Percentiles rank a stretch among this genome's conserved stretches.
Evolutionary conservation across 2,797 vertebrate species (phyloP).

Genomic region (Champsocephalus gunnari): DNA sequence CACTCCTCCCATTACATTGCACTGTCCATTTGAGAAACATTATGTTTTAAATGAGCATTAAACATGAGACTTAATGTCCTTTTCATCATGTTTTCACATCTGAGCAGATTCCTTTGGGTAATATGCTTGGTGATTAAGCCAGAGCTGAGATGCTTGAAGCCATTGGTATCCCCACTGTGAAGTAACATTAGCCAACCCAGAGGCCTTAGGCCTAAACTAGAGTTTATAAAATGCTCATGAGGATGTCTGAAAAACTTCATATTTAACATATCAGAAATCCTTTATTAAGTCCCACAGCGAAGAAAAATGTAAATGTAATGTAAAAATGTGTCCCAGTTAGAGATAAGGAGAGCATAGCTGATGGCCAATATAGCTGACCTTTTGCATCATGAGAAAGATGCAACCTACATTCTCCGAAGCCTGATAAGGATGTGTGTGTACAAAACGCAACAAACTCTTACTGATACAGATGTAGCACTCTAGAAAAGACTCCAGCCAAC

Average conservation of each 20-base stretch:
- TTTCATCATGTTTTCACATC: conserved; percentile 57
- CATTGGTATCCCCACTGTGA: conserved; percentile 65
- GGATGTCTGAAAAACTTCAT: background rate
- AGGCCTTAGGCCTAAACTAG: conserved; percentile 54
- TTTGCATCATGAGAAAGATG: background rate
- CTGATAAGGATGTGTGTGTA: no score
- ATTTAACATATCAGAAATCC: background rate
- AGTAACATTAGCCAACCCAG: conserved; percentile 67
- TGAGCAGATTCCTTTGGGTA: conserved; percentile 57
- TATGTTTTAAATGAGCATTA: conserved; percentile 64
- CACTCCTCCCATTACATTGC: conserved; percentile 21
- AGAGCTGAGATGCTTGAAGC: conserved; percentile 51
- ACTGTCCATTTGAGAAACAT: conserved; percentile 49
- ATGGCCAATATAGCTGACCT: background rate
- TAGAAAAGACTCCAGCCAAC: no score
- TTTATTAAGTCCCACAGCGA: no score
- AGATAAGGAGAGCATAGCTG: background rate
- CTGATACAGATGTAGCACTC: no score
- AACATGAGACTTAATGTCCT: conserved; percentile 65
- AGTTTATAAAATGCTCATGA: conserved; percentile 27
- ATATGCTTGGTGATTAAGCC: conserved; percentile 71
- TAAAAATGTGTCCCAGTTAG: background rate
- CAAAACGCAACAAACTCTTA: no score
- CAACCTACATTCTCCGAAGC: background rate
- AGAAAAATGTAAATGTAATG: background rate